Evolutionary conservation across 2,888 invertebrate species (phyloP), one percentile per base, ranked within the genome.

Genomic region (Spisula solida): DNA sequence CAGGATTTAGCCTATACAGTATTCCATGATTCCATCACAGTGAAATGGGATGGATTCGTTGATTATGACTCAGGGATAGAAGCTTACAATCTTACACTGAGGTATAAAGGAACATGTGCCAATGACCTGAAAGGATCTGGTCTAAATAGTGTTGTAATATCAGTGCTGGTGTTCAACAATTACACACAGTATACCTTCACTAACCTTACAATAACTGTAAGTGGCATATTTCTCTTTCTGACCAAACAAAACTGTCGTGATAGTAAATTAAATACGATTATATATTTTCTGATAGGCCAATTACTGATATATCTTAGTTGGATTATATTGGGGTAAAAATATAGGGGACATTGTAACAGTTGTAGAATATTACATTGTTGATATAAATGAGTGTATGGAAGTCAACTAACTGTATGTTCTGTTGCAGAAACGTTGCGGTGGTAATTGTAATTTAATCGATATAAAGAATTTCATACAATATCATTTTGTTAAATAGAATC

Each of bases 41-140:
- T 93, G 1, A 94, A 95, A 88, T 95, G 95, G 95, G 93, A 95
- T 82, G 95, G 94, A 31, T 92, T 95, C 48, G 88, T 92, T 41
- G 95, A 95, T 90, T 87, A 93, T 16, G 95, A 95, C 87, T 93
- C 94, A 55, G 94, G 93, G 16, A 93, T 91, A 0, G 60, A 81
- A 2, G 25, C 48, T 60, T 86, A 41, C 25, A 81, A 86, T 66
- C n/a, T 86, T 0, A 86, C 86, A 20, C 31, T 86, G 4, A 81
- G 81, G 81, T 55, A 79, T 14, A 79, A 25, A 34, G 85, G 79
- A 31, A 31, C 78, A 16, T 85, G 85, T 41, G 34, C 34, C 20
- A 20, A 34, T n/a, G 56, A 25, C 18, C 29, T 34, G 34, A 20
- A 29, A 34, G 41, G 80, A 51, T 51, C 80, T n/a, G 14, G 80